These are phyloP conservation scores for Panthera tigris DNA, from an alignment of 2,113 vertebrate species.

Conservation along the genomic window DNA sequence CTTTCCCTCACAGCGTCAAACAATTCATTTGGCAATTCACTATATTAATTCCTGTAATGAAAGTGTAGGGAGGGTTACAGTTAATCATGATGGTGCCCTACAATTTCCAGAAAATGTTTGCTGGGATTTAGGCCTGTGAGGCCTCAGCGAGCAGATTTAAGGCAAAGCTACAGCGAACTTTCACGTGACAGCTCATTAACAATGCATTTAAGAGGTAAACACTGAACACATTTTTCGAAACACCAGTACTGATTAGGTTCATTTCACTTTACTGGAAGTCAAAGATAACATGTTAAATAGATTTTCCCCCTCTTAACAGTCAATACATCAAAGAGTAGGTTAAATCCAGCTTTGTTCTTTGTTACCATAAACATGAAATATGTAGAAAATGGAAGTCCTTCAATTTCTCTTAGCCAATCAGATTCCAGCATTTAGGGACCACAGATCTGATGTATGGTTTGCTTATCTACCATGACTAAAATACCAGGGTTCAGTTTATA, in stretches of 20 bases:
- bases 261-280: conserved; percentile 29
- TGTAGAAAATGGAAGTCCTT: neutral
- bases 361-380: neutral
- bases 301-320: neutral
- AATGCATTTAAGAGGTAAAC: conserved; percentile 21
- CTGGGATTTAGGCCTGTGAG: neutral
- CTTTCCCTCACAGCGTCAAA: neutral
- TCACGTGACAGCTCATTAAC: neutral
- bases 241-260: neutral
- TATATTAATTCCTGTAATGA: conserved; percentile 42
- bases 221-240: conserved; percentile 26
- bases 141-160: neutral
- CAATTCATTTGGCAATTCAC: conserved; percentile 32
- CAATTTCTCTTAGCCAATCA: neutral
- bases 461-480: neutral
- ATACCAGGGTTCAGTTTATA: neutral
- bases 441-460: neutral
- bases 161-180: neutral
- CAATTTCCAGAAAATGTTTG: conserved; percentile 49
- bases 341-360: conserved; percentile 14
- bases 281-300: neutral
- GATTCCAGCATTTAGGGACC: neutral
- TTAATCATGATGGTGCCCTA: conserved; percentile 23
- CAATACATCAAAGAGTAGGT: neutral
- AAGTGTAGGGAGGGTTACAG: conserved; percentile 10